Base-by-base conservation (phyloP, 2,888 invertebrate species). In the Andrena bucephala region DNA sequence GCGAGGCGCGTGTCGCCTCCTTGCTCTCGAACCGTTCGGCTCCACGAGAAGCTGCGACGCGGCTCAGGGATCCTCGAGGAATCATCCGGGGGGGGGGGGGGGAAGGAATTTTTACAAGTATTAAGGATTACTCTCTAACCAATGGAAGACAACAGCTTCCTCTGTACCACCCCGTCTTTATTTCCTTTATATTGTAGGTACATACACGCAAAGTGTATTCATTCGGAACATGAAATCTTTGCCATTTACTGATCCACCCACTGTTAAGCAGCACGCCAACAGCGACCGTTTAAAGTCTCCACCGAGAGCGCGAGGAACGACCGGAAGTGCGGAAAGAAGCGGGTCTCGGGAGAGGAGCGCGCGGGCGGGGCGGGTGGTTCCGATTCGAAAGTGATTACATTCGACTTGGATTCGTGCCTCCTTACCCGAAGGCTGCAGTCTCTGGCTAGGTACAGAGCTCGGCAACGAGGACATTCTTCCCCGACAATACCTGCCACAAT, bases 381-480 rank as follows among this genome's bases (percentile, higher is more conserved):
- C 81, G 84, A 85, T 84, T 85, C 75, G 60, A 79, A 78, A 87
- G 89, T 88, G 88, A 88, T 88, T 88, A 88, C 89, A 88, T 88
- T 88, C 85, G 84, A 85, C 83, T 87, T 84, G 89, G 79, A 88
- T 85, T 80, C 88, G 89, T 87, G 90, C 84, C 91, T 91, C 89
- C 89, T 90, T 91, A 87, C 87, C 13, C 84, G 81, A 81, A 81
- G 80, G 82, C 57, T 57, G 24, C 80, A 81, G 83, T 76, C 84
- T 76, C 60, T 63, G 80, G 57, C 70, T 50, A 50, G 76, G 85
- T 78, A 71, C 80, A 88, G 66, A 85, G 83, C 87, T 79, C 90
- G 91, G 90, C 93, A 93, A 93, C 92, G 93, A 93, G 92, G 93
- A 92, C 92, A 93, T 93, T 93, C 93, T 93, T 93, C 92, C 86